Evolutionary conservation across 2,113 vertebrate species (phyloP).

Genomic region (Abramis brama): DNA sequence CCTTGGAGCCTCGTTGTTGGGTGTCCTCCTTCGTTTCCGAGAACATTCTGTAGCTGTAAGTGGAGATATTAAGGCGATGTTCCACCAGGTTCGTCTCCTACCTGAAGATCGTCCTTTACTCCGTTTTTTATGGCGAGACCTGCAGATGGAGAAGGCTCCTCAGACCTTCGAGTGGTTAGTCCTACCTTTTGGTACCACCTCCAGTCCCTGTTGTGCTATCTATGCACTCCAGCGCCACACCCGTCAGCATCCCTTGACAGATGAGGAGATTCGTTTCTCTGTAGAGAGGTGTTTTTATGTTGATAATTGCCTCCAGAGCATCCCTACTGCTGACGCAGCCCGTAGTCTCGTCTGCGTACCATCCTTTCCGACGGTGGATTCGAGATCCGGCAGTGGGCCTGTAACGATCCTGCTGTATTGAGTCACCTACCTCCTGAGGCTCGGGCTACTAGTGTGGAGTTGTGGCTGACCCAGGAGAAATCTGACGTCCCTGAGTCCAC

Average conservation of each 20-base stretch:
- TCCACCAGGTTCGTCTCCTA: not conserved
- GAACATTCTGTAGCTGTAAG: not conserved
- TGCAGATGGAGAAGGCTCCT: not conserved
- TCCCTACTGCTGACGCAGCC: not conserved
- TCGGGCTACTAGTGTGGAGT: not conserved
- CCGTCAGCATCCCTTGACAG: not conserved
- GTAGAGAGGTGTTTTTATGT: conserved; percentile 46
- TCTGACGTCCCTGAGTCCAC: not conserved
- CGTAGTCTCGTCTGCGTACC: not conserved
- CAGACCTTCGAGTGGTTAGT: not conserved
- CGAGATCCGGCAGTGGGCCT: not conserved
- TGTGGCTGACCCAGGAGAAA: not conserved
- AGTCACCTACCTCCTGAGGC: not conserved
- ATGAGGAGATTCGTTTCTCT: not conserved
- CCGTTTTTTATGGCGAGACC: too few relatives aligned
- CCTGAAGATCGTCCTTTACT: not conserved
- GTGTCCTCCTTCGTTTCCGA: not conserved
- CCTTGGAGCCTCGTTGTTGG: not conserved
- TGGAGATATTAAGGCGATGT: not conserved
- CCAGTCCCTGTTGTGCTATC: conserved; percentile 49
- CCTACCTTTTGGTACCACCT: conserved; percentile 15
- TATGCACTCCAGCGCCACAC: conserved; percentile 51
- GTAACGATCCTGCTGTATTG: not conserved
- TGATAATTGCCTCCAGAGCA: conserved; percentile 36
- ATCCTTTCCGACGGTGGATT: conserved; percentile 2